Base-by-base conservation (phyloP, 2,888 invertebrate genomes). In the Netelia melanura region DNA sequence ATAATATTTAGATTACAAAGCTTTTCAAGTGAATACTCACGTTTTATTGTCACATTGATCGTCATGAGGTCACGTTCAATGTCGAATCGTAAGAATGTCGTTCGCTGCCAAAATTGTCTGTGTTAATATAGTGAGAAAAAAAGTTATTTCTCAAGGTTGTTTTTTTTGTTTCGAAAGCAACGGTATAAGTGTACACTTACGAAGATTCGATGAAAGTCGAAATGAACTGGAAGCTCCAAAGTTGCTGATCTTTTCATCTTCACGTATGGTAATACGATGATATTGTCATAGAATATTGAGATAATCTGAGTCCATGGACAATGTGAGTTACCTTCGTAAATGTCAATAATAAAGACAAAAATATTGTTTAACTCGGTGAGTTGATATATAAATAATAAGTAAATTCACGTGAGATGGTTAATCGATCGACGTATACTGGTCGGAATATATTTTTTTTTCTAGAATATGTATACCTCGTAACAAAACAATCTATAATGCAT, bases 11-110 rank as follows among this genome's bases (percentile, higher is more conserved):
- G 48, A 48, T 48, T 48, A 48, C 11, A 14, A 48, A 48, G 2
- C 11, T 48, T 3, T 3, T 48, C 48, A 14, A 48, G 11, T 11
- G 48, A 48, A 48, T 3, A 11, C 48, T 14, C 1, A 1, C 11
- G 3, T 11, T 14, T 6, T 52, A 38, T 62, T 58, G 70, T 11
- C 65, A 43, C 48, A 43, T 65, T 74, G 80, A 67, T 44, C 72
- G 14, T 30, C 23, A 23, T 8, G 14, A 72, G 72, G 65, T 72
- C 71, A 72, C 11, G 48, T 67, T 74, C 72, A 74, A 80, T 72
- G 65, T 74, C 65, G 23, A 25, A 67, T 44, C 30, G 25, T 9
- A 30, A 48, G 23, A 44, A 21, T 61, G 11, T 21, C 48, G 14
- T 48, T 48, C 17, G 67, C 14, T 21, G 48, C 48, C 48, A 48